Base-by-base conservation (phyloP, 2,888 invertebrate genomes). In the Drosophila mettleri region DNA sequence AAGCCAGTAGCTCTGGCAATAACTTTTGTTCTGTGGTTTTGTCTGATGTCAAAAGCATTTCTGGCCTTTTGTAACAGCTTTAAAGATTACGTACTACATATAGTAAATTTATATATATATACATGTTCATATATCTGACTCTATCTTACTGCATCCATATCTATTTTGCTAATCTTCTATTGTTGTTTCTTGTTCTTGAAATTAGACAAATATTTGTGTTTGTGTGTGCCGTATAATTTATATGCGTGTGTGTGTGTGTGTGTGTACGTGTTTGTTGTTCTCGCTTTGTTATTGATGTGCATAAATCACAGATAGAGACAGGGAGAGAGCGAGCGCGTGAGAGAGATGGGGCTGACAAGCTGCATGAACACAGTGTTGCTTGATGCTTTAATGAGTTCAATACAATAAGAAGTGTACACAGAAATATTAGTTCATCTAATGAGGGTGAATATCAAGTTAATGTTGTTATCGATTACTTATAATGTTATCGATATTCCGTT, bases 201-300 rank as follows among this genome's bases (percentile, higher is more conserved):
- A 84, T 74, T 80, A 66, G 72, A 72, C 81, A 88, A 88, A 84
- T 86, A 84, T 83, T 88, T 83, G 88, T 69, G 65, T 69, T 68
- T 59, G 62, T 69, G 62, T 80, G 67, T 65, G 48, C 60, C 71
- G 65, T 55, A 34, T 76, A 70, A 76, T 83, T 61, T 61, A 80
- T 78, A 64, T 64, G 22, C 64, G 67, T 64, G 22, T 67, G 60
- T 66, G 45, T 10, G 43, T 24, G 9, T 43, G 16, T 45, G 45
- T 46, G 34, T 33, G 49, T 74, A 68, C 70, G 58, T 64, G 62
- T 34, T 60, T 77, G 77, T 54, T 77, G 58, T 46, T 72, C 45
- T 61, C 48, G 45, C 54, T 66, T 41, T 74, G 51, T 49, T 57
- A 64, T 64, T 78, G 75, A 74, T 69, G 64, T 59, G 43, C 76